These are phyloP conservation scores for Cyrtodaria siliqua DNA, from an alignment of 2,888 invertebrate genomes.

Conservation along the genomic window DNA sequence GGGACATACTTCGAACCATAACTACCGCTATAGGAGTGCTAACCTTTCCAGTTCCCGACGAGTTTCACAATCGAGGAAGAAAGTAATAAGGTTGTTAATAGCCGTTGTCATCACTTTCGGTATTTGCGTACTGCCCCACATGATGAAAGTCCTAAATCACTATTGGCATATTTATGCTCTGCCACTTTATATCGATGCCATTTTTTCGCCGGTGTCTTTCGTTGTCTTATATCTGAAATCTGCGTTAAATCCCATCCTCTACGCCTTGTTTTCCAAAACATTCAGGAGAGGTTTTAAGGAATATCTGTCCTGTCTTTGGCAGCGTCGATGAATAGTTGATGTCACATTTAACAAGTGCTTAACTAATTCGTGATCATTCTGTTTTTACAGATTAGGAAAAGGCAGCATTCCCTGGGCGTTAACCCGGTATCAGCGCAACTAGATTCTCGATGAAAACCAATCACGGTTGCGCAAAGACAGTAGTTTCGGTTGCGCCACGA, in stretches of 20 bases:
- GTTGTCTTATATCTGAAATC: slow-evolving; percentile 96
- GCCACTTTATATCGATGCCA: slow-evolving; percentile 83
- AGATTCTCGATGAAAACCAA: too few relatives aligned
- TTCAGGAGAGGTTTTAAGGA: slow-evolving; percentile 95
- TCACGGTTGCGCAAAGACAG: too few relatives aligned
- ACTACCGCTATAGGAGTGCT: slow-evolving; percentile 35
- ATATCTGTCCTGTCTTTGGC: slow-evolving; percentile 87
- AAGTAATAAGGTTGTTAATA: slow-evolving; percentile 95
- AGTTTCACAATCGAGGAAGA: slow-evolving; percentile 78
- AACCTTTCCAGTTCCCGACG: slow-evolving; percentile 38
- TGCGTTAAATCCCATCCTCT: too few relatives aligned
- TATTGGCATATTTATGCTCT: slow-evolving; percentile 89
- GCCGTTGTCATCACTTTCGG: slow-evolving; percentile 96
- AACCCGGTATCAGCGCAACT: too few relatives aligned
- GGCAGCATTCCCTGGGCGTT: too few relatives aligned
- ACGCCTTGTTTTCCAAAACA: slow-evolving; percentile 94
- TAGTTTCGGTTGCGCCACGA: too few relatives aligned
- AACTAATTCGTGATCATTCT: too few relatives aligned
- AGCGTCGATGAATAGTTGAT: too few relatives aligned
- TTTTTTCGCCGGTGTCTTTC: slow-evolving; percentile 93
- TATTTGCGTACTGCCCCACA: slow-evolving; percentile 95
- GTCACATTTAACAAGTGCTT: too few relatives aligned
- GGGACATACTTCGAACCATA: too few relatives aligned
- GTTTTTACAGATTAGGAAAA: too few relatives aligned
- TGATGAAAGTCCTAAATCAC: slow-evolving; percentile 92